A percentile compares a stretch with the other conserved stretches of the same genome.
These are phyloP conservation scores for Elephantulus edwardii DNA, from an alignment of 2,113 vertebrate species.

Conservation along the genomic window DNA sequence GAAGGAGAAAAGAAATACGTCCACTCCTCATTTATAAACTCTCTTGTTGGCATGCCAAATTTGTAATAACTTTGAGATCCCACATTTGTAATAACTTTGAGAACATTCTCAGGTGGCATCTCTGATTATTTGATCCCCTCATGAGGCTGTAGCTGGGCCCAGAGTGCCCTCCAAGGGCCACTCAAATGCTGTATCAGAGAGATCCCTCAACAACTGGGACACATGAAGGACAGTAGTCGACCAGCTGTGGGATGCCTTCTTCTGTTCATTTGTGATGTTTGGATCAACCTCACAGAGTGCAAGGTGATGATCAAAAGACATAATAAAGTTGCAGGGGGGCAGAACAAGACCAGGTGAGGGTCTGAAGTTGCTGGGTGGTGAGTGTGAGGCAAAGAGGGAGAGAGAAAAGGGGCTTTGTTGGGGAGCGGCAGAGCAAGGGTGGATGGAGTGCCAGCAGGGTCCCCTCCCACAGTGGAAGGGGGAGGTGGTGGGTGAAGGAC, in stretches of 20 bases:
- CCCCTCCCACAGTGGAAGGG: too few species aligned
- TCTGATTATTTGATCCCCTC: too few species aligned
- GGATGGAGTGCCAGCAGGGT: not conserved
- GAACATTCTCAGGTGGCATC: not conserved
- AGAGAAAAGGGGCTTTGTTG: not conserved
- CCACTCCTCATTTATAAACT: not conserved
- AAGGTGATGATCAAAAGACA: not conserved
- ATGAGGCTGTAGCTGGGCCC: too few species aligned
- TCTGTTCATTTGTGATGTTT: not conserved
- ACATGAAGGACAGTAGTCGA: not conserved
- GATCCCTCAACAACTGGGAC: too few species aligned
- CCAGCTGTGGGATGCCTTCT: not conserved
- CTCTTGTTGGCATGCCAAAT: not conserved
- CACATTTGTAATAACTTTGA: too few species aligned
- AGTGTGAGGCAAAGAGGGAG: too few species aligned
- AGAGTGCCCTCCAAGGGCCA: not conserved
- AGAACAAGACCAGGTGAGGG: not conserved
- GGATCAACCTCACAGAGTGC: not conserved
- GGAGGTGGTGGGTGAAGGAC: too few species aligned
- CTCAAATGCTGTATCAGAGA: not conserved
- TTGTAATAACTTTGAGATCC: not conserved
- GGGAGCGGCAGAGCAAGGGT: not conserved
- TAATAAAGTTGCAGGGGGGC: not conserved
- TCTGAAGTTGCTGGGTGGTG: not conserved
- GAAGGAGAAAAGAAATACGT: not conserved